Base-by-base conservation (phyloP, 1,140 invertebrate species). In the Aphidius ervi region DNA sequence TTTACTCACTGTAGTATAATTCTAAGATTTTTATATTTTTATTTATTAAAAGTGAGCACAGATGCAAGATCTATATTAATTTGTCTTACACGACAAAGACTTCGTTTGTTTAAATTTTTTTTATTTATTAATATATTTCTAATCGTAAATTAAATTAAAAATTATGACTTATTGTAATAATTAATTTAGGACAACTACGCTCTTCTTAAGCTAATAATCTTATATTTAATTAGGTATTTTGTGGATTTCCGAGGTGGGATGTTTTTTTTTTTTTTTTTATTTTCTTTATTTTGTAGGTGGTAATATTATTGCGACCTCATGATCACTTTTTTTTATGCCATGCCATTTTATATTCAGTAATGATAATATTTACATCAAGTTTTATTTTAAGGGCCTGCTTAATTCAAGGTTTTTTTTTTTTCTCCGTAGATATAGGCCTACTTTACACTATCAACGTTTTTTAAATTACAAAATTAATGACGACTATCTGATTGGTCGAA, bases 331-430 rank as follows among this genome's bases (percentile, higher is more conserved):
- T 59, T 20, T 31, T 43, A 9, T 23, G 54, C 31, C 45, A 39
- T 64, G 23, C 56, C 39, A 56, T 65, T 62, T 59, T 67, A 74
- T 64, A 67, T 69, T 76, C 75, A 58, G 64, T 66, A 67, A 66
- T 75, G 68, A 76, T 75, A 78, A 75, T 80, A 80, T 80, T 77
- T 80, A 80, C 77, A 80, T 77, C 74, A 70, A 79, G 67, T 74
- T 67, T 73, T 70, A 68, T 73, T 65, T 31, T 31, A 31, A 31
- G 23, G 23, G 23, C 23, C 23, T 31, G 23, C 23, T 31, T 31
- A 31, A 31, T 31, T 31, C 23, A 31, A 31, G 4, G 4, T 31
- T 31, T 31, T 31, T 3, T 31, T 31, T 31, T 31, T 31, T 31
- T 31, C 23, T 31, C 23, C 23, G 23, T 31, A 31, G 70, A 68